Evolutionary conservation across 2,888 invertebrate species (phyloP).

Genomic region (Chaetoderma sp.): DNA sequence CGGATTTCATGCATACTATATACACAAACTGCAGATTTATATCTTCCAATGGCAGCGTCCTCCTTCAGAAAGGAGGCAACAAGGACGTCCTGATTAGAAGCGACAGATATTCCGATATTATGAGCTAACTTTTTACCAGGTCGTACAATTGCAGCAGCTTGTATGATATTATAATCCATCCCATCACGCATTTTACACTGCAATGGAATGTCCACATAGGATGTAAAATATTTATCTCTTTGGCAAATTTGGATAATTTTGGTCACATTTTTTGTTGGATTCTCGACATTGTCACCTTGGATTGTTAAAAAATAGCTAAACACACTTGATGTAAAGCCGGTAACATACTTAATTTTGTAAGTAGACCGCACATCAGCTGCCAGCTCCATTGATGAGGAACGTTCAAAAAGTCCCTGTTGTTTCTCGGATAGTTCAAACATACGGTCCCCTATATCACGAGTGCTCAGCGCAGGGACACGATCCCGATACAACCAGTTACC

Average conservation of each 20-base stretch:
- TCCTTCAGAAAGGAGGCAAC: constrained; percentile 82
- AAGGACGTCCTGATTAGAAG: constrained; percentile 44
- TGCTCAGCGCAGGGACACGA: constrained; percentile 94
- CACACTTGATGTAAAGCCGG: constrained; percentile 56
- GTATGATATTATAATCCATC: constrained; percentile 84
- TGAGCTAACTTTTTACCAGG: constrained; percentile 92
- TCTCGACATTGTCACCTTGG: constrained; percentile 77
- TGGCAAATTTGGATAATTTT: constrained; percentile 96
- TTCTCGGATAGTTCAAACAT: not conserved
- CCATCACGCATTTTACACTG: constrained; percentile 76
- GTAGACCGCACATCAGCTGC: constrained; percentile 43
- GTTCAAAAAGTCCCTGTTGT: constrained; percentile 40
- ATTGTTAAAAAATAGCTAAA: constrained; percentile 78
- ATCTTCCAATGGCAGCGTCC: constrained; percentile 23
- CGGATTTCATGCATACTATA: constrained; percentile 54
- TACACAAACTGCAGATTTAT: constrained; percentile 56
- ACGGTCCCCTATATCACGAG: constrained; percentile 67
- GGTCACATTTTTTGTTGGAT: constrained; percentile 74
- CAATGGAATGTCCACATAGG: constrained; percentile 97
- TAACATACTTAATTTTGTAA: constrained; percentile 53
- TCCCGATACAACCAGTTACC: constrained; percentile 45
- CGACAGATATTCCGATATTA: constrained; percentile 65
- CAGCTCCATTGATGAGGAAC: constrained; percentile 45
- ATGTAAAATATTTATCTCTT: constrained; percentile 95
- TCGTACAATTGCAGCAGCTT: constrained; percentile 93